A percentile compares a stretch with the other conserved stretches of the same genome.
Evolutionary conservation across 2,797 vertebrate species (phyloP).

Genomic region (Sebastes vulpes): DNA sequence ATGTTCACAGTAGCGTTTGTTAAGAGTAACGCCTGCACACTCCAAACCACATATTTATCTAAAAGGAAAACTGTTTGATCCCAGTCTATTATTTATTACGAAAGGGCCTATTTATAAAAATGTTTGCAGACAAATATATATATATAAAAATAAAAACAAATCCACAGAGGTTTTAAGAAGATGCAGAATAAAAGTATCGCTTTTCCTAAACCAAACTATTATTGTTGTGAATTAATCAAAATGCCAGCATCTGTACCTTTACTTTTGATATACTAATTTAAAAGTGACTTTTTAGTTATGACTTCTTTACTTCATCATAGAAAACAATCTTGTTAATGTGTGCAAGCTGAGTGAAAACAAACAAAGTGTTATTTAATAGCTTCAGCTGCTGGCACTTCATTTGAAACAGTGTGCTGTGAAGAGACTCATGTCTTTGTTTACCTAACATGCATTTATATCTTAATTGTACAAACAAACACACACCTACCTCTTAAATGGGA

Average conservation of each 20-base stretch:
- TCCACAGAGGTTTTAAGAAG: no score
- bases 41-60: neutral
- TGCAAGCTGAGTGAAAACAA: neutral
- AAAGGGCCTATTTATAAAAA: no score
- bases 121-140: no score
- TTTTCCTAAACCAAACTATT: no score
- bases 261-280: neutral
- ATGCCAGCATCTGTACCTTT: neutral
- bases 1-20: neutral
- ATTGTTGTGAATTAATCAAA: no score
- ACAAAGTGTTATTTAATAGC: neutral
- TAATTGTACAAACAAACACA: neutral
- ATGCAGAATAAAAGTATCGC: no score
- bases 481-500: constrained; percentile 94
- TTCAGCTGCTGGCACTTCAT: neutral
- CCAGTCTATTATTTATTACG: rapidly evolving
- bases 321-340: neutral
- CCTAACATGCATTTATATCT: no score
- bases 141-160: no score
- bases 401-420: no score
- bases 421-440: no score
- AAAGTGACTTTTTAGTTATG: neutral
- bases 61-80: neutral
- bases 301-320: neutral
- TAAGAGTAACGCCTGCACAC: neutral